Evolutionary conservation across 2,113 vertebrate genomes (phyloP).

Genomic region (Numida meleagris): DNA sequence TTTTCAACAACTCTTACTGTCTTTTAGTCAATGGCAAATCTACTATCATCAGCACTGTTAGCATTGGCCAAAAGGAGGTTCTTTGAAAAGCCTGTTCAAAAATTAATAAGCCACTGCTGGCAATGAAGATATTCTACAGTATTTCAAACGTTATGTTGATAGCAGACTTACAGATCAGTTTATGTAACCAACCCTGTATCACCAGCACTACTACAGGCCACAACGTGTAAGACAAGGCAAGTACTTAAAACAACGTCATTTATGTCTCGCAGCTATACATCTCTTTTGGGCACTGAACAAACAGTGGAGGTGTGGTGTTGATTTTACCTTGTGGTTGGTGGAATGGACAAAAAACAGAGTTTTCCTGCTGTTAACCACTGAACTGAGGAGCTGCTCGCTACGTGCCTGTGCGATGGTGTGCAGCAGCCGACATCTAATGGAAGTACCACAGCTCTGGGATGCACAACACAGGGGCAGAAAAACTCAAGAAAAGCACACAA

Average conservation of each 20-base stretch:
- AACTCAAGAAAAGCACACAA: not conserved
- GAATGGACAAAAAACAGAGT: fast-evolving
- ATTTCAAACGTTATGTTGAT: not conserved
- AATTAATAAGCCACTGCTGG: not conserved
- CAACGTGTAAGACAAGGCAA: not conserved
- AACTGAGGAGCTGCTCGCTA: fast-evolving
- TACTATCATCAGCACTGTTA: not conserved
- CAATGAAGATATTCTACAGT: not conserved
- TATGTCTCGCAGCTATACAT: not conserved
- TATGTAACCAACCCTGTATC: not conserved
- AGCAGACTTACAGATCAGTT: not conserved
- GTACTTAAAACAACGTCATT: not conserved
- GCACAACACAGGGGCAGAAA: not conserved
- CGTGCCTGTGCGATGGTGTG: not conserved
- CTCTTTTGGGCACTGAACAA: not conserved
- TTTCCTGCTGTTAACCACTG: not conserved
- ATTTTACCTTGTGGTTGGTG: not conserved
- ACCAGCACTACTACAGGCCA: not conserved
- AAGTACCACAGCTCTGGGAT: not conserved
- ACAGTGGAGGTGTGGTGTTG: fast-evolving
- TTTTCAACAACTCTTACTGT: not conserved
- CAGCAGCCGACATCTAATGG: constrained; percentile 29
- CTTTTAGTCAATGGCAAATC: not conserved
- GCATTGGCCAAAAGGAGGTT: not conserved
- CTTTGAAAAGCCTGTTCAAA: not conserved